A percentile compares a stretch with the other conserved stretches of the same genome.
Evolutionary conservation across 2,888 invertebrate genomes (phyloP).

Genomic region (Candidula unifasciata): DNA sequence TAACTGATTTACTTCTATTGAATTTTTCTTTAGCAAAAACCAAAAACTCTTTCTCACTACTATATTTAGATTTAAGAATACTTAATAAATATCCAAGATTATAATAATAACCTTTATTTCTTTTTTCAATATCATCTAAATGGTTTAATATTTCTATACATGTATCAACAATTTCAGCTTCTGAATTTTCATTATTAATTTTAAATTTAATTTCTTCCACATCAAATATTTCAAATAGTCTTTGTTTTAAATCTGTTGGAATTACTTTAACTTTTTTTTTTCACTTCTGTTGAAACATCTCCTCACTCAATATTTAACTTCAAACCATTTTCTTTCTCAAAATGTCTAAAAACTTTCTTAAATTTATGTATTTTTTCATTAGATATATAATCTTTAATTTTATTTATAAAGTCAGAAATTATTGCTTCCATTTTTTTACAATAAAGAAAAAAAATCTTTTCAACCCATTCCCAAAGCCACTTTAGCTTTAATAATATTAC

Average conservation of each 20-base stretch:
- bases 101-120: conserved; percentile 10
- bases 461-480: neutral
- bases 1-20: neutral
- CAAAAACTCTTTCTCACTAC: conserved; percentile 1
- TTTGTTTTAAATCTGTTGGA: neutral
- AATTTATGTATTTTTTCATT: neutral
- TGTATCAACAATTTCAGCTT: neutral
- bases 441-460: too few species aligned
- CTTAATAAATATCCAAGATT: neutral
- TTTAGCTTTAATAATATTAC: conserved; percentile 12
- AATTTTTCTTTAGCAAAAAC: neutral
- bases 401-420: neutral
- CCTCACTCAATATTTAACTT: neutral
- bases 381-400: neutral
- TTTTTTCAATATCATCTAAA: neutral
- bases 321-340: neutral
- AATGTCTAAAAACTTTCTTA: neutral
- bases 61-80: conserved; percentile 11
- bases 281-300: neutral
- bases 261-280: neutral
- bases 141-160: neutral
- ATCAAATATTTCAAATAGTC: neutral
- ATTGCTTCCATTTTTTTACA: too few species aligned
- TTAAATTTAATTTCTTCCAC: neutral
- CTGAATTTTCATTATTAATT: neutral